Base-by-base conservation (phyloP, 2,113 vertebrate genomes). In the Embiotoca jacksoni region DNA sequence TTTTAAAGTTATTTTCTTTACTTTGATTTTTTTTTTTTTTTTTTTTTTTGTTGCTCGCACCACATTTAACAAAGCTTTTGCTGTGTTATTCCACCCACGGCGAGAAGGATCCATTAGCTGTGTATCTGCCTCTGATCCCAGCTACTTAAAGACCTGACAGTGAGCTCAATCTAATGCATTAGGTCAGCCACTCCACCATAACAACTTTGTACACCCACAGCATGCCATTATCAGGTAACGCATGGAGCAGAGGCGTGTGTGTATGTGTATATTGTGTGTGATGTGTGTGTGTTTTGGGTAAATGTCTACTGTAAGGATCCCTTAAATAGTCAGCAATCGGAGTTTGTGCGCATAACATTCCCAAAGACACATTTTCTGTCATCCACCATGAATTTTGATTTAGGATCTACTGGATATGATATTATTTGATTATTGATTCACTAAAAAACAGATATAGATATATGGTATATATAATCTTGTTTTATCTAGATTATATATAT, bases 81-180 rank as follows among this genome's bases (percentile, higher is more conserved):
- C 62, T 55, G 71, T 85, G 75, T 90, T 92, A 90, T 91, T 90
- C 91, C 90, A 84, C 90, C 91, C 90, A 92, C 88, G 44, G 66
- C 89, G 69, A 91, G 82, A 86, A 75, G 86, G 81, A 89, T 91
- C 91, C 92, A 93, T 93, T 93, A 93, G 91, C 91, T 88, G 87
- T 88, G 91, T 90, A 85, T 90, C 91, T 90, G 81, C 80, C 75
- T 92, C 76, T 92, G 89, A 92, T 91, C 90, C 89, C 68, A 82
- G 85, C 85, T 92, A 92, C 91, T 92, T 91, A 93, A 93, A 91
- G 90, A 92, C 89, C 92, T 85, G 89, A 90, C 91, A 89, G 87
- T 85, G 81, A 92, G 83, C 91, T 92, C 83, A 86, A 87, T 92
- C 83, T 92, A 92, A 92, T 92, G 88, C 88, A 91, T 92, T 90